A percentile compares a stretch with the other conserved stretches of the same genome.
Evolutionary conservation across 1,140 invertebrate species (phyloP).

Genomic region (Drosophila sucinea): DNA sequence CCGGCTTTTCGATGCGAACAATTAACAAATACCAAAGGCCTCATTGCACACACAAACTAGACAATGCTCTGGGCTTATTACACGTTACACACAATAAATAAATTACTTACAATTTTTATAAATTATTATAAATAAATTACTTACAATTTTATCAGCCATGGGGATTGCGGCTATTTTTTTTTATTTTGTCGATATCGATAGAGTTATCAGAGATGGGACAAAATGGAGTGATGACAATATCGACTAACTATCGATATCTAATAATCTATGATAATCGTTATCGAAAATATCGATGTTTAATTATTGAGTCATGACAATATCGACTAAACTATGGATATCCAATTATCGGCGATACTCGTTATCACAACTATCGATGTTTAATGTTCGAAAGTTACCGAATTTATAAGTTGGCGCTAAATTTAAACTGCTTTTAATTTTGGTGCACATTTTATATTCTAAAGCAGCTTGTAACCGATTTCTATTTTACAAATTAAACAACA

Average conservation of each 20-base stretch:
- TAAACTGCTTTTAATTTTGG: slow-evolving; percentile 18
- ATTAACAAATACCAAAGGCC: background rate
- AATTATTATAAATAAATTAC: slow-evolving; percentile 53
- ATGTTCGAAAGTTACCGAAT: too few relatives aligned
- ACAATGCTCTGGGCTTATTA: background rate
- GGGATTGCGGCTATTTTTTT: slow-evolving; percentile 50
- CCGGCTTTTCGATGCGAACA: slow-evolving; percentile 39
- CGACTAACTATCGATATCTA: too few relatives aligned
- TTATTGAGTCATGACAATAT: too few relatives aligned
- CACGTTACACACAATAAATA: slow-evolving; percentile 1
- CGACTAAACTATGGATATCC: too few relatives aligned
- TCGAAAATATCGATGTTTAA: too few relatives aligned
- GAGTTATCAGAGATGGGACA: too few relatives aligned
- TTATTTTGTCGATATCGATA: too few relatives aligned
- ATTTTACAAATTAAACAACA: slow-evolving; percentile 50
- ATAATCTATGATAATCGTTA: too few relatives aligned
- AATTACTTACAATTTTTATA: slow-evolving; percentile 72
- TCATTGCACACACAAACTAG: background rate
- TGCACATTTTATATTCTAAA: slow-evolving; percentile 59
- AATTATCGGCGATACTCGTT: too few relatives aligned
- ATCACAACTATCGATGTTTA: too few relatives aligned
- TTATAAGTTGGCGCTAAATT: background rate
- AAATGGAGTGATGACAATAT: too few relatives aligned
- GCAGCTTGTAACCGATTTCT: slow-evolving; percentile 17
- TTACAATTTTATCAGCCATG: slow-evolving; percentile 75